Percentiles rank a stretch among this genome's conserved stretches.
These are phyloP conservation scores for Pollimyrus isidori DNA, from an alignment of 2,113 vertebrate genomes.

Conservation along the genomic window DNA sequence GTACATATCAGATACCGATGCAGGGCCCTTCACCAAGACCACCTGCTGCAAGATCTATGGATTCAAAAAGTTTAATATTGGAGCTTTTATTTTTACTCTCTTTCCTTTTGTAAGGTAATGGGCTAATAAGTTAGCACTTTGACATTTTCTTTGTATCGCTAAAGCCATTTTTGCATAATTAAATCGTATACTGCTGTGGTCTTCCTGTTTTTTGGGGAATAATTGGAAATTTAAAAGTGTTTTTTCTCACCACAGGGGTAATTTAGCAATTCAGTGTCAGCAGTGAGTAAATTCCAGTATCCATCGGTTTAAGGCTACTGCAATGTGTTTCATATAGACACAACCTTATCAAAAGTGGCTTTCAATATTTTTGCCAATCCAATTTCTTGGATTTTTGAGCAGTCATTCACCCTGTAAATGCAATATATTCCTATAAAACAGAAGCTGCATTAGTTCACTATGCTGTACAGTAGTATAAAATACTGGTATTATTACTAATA, in stretches of 20 bases:
- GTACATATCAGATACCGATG: not conserved
- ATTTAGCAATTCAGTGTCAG: not conserved
- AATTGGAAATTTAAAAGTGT: not conserved
- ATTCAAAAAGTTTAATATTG: not conserved
- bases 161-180: not conserved
- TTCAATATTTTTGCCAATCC: not conserved
- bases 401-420: not conserved
- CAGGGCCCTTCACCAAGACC: not conserved
- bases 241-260: not conserved
- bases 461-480: not conserved
- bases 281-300: not conserved
- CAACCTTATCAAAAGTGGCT: not conserved
- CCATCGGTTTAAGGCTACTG: not conserved
- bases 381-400: not conserved
- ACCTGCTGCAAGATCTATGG: not conserved
- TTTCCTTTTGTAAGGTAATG: not conserved
- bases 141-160: not conserved
- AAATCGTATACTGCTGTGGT: not conserved
- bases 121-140: not conserved
- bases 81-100: not conserved
- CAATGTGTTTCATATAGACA: not conserved
- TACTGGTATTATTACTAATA: not conserved
- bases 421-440: not conserved
- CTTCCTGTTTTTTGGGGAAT: not conserved
- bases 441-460: not conserved